A percentile compares a stretch with the other conserved stretches of the same genome.
Evolutionary conservation across 2,797 vertebrate genomes (phyloP).

Genomic region (Phoxinus dragarum): DNA sequence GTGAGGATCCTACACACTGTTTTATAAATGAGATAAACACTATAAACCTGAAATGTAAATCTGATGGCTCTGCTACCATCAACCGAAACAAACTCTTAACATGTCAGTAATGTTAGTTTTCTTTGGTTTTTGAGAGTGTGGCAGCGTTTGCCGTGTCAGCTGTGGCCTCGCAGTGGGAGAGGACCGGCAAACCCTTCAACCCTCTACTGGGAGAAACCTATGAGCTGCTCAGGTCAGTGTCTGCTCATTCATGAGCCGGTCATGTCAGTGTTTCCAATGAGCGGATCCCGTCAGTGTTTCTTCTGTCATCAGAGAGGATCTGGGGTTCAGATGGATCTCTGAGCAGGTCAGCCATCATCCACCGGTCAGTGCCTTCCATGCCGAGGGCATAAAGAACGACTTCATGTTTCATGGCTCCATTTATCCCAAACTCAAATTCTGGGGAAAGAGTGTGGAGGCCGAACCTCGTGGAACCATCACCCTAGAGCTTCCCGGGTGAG

Average conservation of each 20-base stretch:
- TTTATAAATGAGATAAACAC: background rate
- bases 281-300: slow-evolving; percentile 3
- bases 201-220: slow-evolving; percentile 96
- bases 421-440: slow-evolving; percentile 98
- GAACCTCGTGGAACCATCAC: slow-evolving; percentile 96
- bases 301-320: slow-evolving; percentile 85
- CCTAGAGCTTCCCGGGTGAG: slow-evolving; percentile 94
- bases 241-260: background rate
- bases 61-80: background rate
- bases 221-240: slow-evolving; percentile 89
- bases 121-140: slow-evolving; percentile 81
- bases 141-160: slow-evolving; percentile 98
- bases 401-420: slow-evolving; percentile 98
- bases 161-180: slow-evolving; percentile 97
- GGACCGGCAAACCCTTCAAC: slow-evolving; percentile 98
- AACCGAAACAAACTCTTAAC: background rate
- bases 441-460: slow-evolving; percentile 98
- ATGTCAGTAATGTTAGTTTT: background rate
- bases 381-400: slow-evolving; percentile 90
- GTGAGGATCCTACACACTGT: no score
- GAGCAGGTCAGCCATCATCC: slow-evolving; percentile 99
- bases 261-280: background rate
- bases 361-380: slow-evolving; percentile 96
- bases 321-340: slow-evolving; percentile 94
- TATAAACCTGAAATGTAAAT: background rate